Evolutionary conservation across 2,797 vertebrate genomes (phyloP).

Genomic region (Spheniscus humboldti): DNA sequence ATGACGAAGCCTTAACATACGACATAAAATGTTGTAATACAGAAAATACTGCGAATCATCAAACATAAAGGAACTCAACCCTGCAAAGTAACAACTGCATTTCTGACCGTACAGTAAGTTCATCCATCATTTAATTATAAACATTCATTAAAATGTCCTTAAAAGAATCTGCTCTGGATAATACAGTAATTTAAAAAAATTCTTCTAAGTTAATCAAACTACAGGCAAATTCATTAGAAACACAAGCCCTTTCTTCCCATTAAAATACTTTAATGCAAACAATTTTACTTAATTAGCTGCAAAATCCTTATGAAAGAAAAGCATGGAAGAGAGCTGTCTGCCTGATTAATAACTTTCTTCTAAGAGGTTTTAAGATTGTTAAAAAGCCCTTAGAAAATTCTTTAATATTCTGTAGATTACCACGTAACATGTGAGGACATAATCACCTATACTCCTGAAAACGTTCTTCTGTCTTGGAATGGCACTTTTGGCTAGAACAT

Average conservation of each 20-base stretch:
- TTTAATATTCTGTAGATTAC: not conserved
- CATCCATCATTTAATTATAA: not conserved
- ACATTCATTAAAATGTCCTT: not conserved
- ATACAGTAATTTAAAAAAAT: fast-evolving
- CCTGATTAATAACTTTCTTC: not conserved
- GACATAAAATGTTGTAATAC: not conserved
- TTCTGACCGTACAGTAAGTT: not conserved
- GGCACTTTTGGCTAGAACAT: not conserved
- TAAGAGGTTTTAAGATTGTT: not conserved
- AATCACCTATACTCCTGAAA: not conserved
- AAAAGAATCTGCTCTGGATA: not conserved
- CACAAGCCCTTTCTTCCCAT: not conserved
- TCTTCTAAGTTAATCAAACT: not conserved
- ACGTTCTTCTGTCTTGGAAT: not conserved
- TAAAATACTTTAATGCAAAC: not conserved
- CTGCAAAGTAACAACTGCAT: not conserved
- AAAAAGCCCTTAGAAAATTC: not conserved
- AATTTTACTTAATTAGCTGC: not conserved
- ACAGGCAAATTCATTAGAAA: not conserved
- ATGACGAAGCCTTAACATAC: not conserved
- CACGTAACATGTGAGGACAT: not conserved
- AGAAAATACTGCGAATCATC: not conserved
- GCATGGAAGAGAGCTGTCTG: not conserved
- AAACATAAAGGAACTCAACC: not conserved
- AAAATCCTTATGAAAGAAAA: not conserved